phyloP scores from a whole-genome alignment of 2,888 invertebrate genomes.

The Chloroclysta siterata region DNA sequence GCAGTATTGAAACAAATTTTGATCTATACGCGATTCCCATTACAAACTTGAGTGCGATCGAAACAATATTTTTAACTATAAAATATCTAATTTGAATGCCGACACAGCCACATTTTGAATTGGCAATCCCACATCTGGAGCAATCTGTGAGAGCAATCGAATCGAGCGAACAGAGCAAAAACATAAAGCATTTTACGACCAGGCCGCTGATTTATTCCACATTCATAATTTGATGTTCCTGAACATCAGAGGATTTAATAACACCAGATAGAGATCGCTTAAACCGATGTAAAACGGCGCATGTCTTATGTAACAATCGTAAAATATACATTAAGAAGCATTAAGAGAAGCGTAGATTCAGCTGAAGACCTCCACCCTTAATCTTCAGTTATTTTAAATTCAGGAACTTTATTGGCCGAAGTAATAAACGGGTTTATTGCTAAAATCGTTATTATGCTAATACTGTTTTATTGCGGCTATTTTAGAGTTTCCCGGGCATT shows the following conservation, averaged over 20 bases:
- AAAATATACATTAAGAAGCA: conserved; percentile 84
- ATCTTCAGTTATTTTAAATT: conserved; percentile 82
- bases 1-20: no score
- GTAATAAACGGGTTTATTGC: conserved; percentile 80
- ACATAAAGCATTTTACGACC: conserved; percentile 82
- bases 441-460: conserved; percentile 78
- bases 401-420: conserved; percentile 76
- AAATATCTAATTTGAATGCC: conserved; percentile 51
- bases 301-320: conserved; percentile 83
- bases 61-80: conserved; percentile 4
- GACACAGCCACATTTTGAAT: conserved; percentile 56
- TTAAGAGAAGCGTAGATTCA: conserved; percentile 71
- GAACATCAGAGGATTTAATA: conserved; percentile 83
- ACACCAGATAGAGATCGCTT: conserved; percentile 81
- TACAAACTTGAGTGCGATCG: neutral
- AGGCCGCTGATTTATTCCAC: conserved; percentile 82
- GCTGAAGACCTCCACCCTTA: conserved; percentile 72
- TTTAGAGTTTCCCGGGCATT: conserved; percentile 61
- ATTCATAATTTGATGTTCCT: conserved; percentile 83
- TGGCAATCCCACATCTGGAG: conserved; percentile 71
- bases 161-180: conserved; percentile 74
- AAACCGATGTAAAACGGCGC: conserved; percentile 78
- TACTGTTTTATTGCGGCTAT: conserved; percentile 75
- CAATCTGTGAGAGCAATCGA: conserved; percentile 76
- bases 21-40: neutral